phyloP scores from a whole-genome alignment of 2,797 vertebrate genomes.

The Orientallactaga sibirica region DNA sequence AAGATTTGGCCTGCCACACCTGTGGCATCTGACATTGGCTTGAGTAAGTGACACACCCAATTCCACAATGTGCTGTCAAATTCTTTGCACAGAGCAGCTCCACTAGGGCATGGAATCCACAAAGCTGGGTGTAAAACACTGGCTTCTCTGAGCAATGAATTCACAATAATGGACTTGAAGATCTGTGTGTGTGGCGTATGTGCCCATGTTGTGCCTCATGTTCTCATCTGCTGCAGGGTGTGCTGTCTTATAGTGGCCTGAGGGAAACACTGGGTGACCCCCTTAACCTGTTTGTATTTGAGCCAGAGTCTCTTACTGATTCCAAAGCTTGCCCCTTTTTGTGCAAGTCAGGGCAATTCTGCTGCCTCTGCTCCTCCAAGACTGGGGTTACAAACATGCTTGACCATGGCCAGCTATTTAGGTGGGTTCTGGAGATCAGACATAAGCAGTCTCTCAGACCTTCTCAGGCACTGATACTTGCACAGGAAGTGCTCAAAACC shows the following conservation, averaged over 20 bases:
- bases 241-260: no score
- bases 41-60: background rate
- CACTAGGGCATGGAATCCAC: background rate
- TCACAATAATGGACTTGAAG: background rate
- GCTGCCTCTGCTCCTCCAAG: no score
- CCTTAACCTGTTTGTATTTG: no score
- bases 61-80: background rate
- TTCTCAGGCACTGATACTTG: background rate
- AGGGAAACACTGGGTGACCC: no score
- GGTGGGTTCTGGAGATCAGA: background rate
- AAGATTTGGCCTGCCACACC: slow-evolving; percentile 58
- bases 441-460: no score
- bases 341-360: no score
- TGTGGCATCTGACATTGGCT: slow-evolving; percentile 16
- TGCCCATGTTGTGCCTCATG: background rate
- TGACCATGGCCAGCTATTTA: background rate
- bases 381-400: background rate
- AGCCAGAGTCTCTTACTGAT: no score
- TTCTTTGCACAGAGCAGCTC: background rate
- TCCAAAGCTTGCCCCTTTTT: no score
- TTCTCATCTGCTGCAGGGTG: no score
- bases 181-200: no score
- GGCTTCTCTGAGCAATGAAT: background rate
- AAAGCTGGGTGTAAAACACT: background rate
- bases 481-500: background rate